A percentile compares a stretch with the other conserved stretches of the same genome.
phyloP scores from a whole-genome alignment of 2,888 invertebrate species.

The Iphiclides podalirius region DNA sequence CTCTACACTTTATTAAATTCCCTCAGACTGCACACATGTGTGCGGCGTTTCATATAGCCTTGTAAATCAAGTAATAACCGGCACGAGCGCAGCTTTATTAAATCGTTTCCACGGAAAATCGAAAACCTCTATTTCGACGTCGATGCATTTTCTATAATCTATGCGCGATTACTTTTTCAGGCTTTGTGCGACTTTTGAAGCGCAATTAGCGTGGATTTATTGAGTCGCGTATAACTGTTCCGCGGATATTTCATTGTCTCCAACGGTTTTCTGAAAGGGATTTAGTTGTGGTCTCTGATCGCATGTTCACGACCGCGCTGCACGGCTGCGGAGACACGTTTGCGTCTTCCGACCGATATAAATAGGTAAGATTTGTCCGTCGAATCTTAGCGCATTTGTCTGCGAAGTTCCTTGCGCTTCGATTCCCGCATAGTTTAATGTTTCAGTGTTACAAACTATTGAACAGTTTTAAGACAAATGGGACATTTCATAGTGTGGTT shows the following conservation, averaged over 20 bases:
- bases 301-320: neutral
- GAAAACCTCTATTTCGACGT: conserved; percentile 27
- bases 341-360: conserved; percentile 4
- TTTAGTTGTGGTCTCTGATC: neutral
- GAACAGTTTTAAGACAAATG: conserved; percentile 2
- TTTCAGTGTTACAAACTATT: conserved; percentile 2
- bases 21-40: conserved; percentile 36
- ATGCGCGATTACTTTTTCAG: neutral
- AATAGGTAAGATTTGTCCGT: conserved; percentile 20
- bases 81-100: conserved; percentile 52
- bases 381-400: conserved; percentile 14
- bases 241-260: neutral
- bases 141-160: conserved; percentile 33
- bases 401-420: conserved; percentile 12
- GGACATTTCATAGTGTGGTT: neutral
- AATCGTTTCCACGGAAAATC: conserved; percentile 49
- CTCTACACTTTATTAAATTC: conserved; percentile 54
- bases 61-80: conserved; percentile 60
- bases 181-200: neutral
- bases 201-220: conserved; percentile 9
- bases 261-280: too few species aligned
- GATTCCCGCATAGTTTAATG: conserved; percentile 6
- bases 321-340: conserved; percentile 1
- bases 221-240: neutral
- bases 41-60: conserved; percentile 45